These are phyloP conservation scores for Siniperca scherzeri DNA, from an alignment of 2,797 vertebrate species.

Conservation along the genomic window DNA sequence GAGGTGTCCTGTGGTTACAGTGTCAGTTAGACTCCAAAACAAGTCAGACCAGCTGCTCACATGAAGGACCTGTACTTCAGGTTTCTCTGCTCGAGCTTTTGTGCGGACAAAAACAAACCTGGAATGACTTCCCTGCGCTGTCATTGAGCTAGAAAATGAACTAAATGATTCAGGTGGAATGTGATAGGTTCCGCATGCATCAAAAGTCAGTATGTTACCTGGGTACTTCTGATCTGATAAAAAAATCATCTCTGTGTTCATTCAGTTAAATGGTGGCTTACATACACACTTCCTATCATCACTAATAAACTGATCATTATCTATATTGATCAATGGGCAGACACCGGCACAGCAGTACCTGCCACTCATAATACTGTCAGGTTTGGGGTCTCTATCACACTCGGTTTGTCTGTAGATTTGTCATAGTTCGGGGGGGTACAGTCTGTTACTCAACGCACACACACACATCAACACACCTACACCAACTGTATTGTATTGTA, in stretches of 20 bases:
- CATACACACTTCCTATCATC: background rate
- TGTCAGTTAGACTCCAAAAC: conserved; percentile 57
- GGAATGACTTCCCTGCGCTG: background rate
- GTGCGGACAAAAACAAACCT: conserved; percentile 36
- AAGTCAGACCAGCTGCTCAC: conserved; percentile 52
- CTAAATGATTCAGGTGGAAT: background rate
- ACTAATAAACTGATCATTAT: background rate
- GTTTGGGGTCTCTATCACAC: background rate
- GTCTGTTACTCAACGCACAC: conserved; percentile 4
- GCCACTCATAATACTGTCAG: background rate
- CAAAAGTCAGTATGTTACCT: background rate
- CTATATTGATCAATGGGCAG: background rate
- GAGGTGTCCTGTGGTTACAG: conserved; percentile 22
- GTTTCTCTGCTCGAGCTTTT: conserved; percentile 54
- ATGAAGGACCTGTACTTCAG: conserved; percentile 62
- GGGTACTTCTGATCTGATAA: background rate
- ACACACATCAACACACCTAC: conserved; percentile 21
- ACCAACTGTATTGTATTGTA: conserved; percentile 15
- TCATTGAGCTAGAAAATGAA: conserved; percentile 14
- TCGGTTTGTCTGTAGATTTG: background rate
- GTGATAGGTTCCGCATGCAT: background rate
- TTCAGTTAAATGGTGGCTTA: background rate
- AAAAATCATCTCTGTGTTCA: background rate
- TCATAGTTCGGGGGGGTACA: background rate
- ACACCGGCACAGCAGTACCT: background rate